Evolutionary conservation across 2,113 vertebrate species (phyloP), one percentile per base, ranked within the genome.

Genomic region (Labrus mixtus): DNA sequence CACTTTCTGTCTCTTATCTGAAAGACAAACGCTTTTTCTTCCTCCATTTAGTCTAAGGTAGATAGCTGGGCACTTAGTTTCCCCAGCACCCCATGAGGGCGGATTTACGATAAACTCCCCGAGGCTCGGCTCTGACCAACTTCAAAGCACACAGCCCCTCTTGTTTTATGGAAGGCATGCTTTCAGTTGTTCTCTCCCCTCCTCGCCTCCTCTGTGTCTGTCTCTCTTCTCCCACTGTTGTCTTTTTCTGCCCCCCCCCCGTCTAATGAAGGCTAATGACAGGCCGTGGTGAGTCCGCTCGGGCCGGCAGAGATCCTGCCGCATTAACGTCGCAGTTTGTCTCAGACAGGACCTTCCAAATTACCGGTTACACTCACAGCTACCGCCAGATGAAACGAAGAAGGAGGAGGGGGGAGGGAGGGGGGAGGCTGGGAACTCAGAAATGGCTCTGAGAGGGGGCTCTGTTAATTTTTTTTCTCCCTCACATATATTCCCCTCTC

Each of bases 191-290:
- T 45, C 53, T 36, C 53, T 58, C 69, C 59, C 57, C 41, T 7
- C 17, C 13, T 50, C 55, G 53, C 74, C 72, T 69, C 65, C 56
- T 71, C 72, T 68, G 62, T 86, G 81, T 85, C 73, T 79, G 68
- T 81, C 82, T 81, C 81, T 78, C 67, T 39, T 80, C 67, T 78
- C 76, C 65, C 58, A 55, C 43, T 82, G 68, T 83, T 86, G 74
- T 82, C 65, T 79, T 79, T 82, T 76, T 82, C 64, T 68, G 11
- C 50, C 60, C 46, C 56, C 33, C 7, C 69, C 63, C 60, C 43
- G 60, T 86, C 89, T 93, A 94, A 93, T 93, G 92, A 93, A 91
- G 87, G 78, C 85, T 95, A 93, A 94, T 95, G 92, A 94, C 92
- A 93, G 92, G 88, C 91, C 87, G 65, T 60, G 73, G 70, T 55